Percentiles rank a stretch among this genome's conserved stretches.
Evolutionary conservation across 2,797 vertebrate species (phyloP).

Genomic region (Xenops minutus): DNA sequence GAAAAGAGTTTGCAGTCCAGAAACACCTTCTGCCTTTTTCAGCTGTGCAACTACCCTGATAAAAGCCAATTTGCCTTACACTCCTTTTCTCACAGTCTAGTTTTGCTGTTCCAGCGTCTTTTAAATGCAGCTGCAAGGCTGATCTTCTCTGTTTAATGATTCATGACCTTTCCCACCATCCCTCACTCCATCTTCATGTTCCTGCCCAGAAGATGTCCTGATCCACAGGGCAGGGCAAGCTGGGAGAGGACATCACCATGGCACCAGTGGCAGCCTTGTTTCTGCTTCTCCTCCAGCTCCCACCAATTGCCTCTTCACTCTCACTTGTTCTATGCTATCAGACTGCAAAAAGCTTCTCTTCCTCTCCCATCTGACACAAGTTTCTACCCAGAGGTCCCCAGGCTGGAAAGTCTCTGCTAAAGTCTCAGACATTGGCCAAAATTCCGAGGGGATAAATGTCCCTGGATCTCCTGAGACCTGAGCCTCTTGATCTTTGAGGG

Average conservation of each 20-base stretch:
- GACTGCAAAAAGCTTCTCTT: not conserved
- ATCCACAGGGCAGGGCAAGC: not conserved
- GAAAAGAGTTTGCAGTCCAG: not conserved
- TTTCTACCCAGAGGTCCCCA: not conserved
- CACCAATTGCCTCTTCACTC: not conserved
- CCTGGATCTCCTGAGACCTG: not conserved
- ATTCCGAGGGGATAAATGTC: not conserved
- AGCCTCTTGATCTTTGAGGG: not conserved
- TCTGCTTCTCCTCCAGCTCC: not conserved
- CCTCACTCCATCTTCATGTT: not conserved
- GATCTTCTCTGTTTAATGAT: not conserved
- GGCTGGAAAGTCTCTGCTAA: not conserved
- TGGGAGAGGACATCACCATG: accelerated
- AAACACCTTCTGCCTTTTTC: not conserved
- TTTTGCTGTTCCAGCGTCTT: not conserved
- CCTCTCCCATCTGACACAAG: not conserved
- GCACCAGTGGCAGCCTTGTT: not conserved
- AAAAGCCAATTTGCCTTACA: not conserved
- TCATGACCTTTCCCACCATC: not conserved
- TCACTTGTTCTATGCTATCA: not conserved
- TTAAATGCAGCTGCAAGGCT: not conserved
- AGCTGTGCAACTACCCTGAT: not conserved
- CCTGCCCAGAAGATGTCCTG: not conserved
- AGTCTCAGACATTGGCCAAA: not conserved
- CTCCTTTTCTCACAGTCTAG: not conserved